These are phyloP conservation scores for Eristalinus aeneus DNA, from an alignment of 2,888 invertebrate species.

Conservation along the genomic window DNA sequence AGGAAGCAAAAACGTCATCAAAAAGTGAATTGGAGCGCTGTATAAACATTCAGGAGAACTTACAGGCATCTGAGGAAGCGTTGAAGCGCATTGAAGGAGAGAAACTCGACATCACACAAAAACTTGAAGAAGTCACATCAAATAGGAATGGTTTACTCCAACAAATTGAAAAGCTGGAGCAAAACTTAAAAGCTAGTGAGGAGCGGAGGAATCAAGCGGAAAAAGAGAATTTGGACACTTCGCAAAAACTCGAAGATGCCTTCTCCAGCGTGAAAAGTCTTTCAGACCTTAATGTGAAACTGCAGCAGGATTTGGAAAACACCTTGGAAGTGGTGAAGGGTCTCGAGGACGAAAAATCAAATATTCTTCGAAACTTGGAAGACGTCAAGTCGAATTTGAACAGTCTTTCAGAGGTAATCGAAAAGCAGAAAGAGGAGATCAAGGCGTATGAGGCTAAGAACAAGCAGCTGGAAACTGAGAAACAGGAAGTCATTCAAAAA, in stretches of 20 bases:
- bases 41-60: neutral
- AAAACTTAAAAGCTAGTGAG: constrained; percentile 80
- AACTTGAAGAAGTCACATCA: neutral
- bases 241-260: constrained; percentile 74
- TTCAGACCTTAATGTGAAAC: constrained; percentile 57
- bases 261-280: constrained; percentile 66
- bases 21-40: neutral
- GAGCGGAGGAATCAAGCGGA: constrained; percentile 66
- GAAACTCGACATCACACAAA: constrained; percentile 47
- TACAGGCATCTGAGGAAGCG: neutral
- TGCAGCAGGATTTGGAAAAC: neutral
- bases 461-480: constrained; percentile 80
- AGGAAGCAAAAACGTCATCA: neutral
- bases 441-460: constrained; percentile 78
- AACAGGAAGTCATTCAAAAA: constrained; percentile 72
- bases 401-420: constrained; percentile 70
- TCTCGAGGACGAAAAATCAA: constrained; percentile 72
- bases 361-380: constrained; percentile 75
- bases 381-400: constrained; percentile 72
- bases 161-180: neutral
- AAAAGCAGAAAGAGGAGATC: constrained; percentile 80
- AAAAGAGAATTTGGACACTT: neutral
- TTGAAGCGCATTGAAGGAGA: constrained; percentile 37
- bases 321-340: neutral
- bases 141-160: neutral